A percentile compares a stretch with the other conserved stretches of the same genome.
Conservation (phyloP, 2,797 vertebrate species). For the Brotogeris chrysoptera region DNA sequence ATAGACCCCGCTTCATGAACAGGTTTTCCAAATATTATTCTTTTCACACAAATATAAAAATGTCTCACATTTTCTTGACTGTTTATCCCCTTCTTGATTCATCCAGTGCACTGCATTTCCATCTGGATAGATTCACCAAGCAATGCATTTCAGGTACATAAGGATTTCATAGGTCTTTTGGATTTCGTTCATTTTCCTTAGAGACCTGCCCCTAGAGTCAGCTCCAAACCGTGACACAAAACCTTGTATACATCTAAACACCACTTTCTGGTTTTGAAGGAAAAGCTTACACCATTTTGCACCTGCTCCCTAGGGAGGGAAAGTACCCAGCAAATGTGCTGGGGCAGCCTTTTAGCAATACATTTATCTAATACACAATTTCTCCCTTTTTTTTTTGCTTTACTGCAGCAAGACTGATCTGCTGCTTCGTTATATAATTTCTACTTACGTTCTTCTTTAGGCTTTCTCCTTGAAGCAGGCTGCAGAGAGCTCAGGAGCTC, state of each 20-base stretch:
- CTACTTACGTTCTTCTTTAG: neutral
- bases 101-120: neutral
- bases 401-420: neutral
- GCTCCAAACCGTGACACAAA: neutral
- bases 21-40: neutral
- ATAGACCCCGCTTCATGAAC: rapidly evolving
- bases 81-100: neutral
- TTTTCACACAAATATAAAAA: neutral
- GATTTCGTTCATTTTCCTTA: neutral
- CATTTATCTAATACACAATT: neutral
- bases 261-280: neutral
- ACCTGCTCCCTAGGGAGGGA: neutral
- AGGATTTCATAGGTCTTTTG: neutral
- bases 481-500: neutral
- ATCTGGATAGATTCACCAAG: neutral
- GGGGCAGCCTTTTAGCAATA: neutral
- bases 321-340: neutral
- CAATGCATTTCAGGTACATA: neutral
- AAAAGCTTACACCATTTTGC: neutral
- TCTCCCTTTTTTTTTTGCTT: neutral
- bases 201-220: neutral
- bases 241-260: neutral
- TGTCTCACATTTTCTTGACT: neutral
- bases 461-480: conserved; percentile 11
- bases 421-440: neutral